These are phyloP conservation scores for Drosophila buzzatii DNA, from an alignment of 2,888 invertebrate genomes.

Conservation along the genomic window DNA sequence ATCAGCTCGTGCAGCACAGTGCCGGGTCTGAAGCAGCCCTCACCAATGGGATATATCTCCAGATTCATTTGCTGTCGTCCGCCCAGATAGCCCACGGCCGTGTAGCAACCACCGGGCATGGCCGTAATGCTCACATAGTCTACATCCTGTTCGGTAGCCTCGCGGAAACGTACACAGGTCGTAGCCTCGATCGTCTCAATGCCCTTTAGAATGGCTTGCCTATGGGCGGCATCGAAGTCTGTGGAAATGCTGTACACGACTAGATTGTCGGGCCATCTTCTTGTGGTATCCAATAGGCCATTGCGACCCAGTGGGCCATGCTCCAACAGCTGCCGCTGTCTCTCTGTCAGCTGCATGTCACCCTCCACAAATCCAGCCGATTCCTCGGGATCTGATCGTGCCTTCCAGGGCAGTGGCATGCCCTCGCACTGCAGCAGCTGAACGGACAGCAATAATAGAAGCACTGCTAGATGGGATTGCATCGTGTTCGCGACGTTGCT, in stretches of 20 bases:
- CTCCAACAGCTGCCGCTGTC: slow-evolving; percentile 53
- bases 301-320: slow-evolving; percentile 85
- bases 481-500: slow-evolving; percentile 53
- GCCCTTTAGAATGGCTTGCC: slow-evolving; percentile 88
- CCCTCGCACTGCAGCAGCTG: slow-evolving; percentile 23
- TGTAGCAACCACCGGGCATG: slow-evolving; percentile 89
- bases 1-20: slow-evolving; percentile 92
- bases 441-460: slow-evolving; percentile 41
- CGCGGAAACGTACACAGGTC: slow-evolving; percentile 90
- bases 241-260: slow-evolving; percentile 87
- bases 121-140: slow-evolving; percentile 74
- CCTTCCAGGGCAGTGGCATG: slow-evolving; percentile 15
- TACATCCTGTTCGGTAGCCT: slow-evolving; percentile 85
- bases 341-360: slow-evolving; percentile 89
- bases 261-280: slow-evolving; percentile 89
- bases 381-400: slow-evolving; percentile 89
- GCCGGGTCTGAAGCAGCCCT: slow-evolving; percentile 83
- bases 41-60: slow-evolving; percentile 74
- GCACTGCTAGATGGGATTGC: slow-evolving; percentile 25
- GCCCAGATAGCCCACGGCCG: slow-evolving; percentile 89
- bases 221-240: slow-evolving; percentile 85
- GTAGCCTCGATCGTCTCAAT: slow-evolving; percentile 90
- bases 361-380: slow-evolving; percentile 90
- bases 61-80: slow-evolving; percentile 79
- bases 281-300: slow-evolving; percentile 87